A percentile compares a stretch with the other conserved stretches of the same genome.
Evolutionary conservation across 2,113 vertebrate species (phyloP).

Genomic region (Tautogolabrus adspersus): DNA sequence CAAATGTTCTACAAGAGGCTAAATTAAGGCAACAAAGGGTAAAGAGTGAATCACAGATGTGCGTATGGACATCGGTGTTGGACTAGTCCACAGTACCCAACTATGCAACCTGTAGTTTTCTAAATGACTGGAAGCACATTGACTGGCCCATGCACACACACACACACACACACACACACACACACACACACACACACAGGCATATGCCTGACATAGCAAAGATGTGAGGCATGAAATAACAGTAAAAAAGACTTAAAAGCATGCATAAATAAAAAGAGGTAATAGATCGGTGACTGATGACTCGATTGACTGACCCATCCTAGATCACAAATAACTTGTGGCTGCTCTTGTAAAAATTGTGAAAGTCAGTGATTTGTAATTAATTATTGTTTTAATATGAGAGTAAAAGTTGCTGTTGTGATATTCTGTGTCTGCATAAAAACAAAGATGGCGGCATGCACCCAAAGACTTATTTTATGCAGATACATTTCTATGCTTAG

Average conservation of each 20-base stretch:
- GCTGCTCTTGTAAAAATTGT: not conserved
- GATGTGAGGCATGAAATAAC: conserved; percentile 70
- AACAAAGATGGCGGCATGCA: not conserved
- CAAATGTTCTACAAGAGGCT: conserved; percentile 7
- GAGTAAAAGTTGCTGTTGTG: not conserved
- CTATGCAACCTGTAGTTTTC: conserved; percentile 32
- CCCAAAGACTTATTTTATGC: not conserved
- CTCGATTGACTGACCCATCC: conserved; percentile 1
- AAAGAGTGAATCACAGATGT: conserved; percentile 22
- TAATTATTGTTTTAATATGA: not conserved
- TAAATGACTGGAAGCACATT: conserved; percentile 65
- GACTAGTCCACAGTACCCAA: conserved; percentile 3
- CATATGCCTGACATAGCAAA: conserved; percentile 61
- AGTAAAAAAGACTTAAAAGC: conserved; percentile 41
- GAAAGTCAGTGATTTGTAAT: not conserved
- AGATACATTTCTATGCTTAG: not conserved
- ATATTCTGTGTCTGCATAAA: not conserved
- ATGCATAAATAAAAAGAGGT: conserved; percentile 69
- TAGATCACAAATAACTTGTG: not conserved
- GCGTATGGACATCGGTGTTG: conserved; percentile 6
- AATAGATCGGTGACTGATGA: conserved; percentile 24
- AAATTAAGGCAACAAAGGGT: conserved; percentile 9
- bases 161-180: conserved; percentile 30
- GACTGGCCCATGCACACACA: conserved; percentile 73
- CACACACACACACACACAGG: not conserved